Percentiles rank a stretch among this genome's conserved stretches.
These are phyloP conservation scores for Holothuria leucospilota DNA, from an alignment of 53 echinoderm and acorn worm genomes.

Conservation along the genomic window DNA sequence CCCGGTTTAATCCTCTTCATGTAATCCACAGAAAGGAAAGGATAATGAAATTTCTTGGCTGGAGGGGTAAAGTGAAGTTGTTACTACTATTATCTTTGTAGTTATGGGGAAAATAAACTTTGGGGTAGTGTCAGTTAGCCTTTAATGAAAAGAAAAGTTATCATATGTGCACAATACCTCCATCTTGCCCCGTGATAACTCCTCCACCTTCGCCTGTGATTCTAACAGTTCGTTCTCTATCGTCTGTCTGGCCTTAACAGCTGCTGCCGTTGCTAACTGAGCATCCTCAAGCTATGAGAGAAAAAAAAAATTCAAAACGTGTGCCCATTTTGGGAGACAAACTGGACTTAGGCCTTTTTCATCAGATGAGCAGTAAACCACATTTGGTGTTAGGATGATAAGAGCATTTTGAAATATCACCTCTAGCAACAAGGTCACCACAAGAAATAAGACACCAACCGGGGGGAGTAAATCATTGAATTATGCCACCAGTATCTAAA, in stretches of 20 bases:
- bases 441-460: too few relatives aligned
- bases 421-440: neutral
- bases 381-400: neutral
- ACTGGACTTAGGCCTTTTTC: too few relatives aligned
- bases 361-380: neutral
- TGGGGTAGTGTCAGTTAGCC: too few relatives aligned
- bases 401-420: neutral
- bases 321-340: too few relatives aligned
- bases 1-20: too few relatives aligned
- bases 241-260: conserved; percentile 83
- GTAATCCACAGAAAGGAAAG: too few relatives aligned
- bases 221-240: conserved; percentile 84
- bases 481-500: neutral
- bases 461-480: too few relatives aligned
- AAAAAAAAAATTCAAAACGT: too few relatives aligned
- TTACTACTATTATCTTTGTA: too few relatives aligned
- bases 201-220: conserved; percentile 81
- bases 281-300: conserved; percentile 89
- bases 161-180: conserved; percentile 60
- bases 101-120: too few relatives aligned
- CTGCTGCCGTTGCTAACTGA: conserved; percentile 77
- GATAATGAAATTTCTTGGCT: too few relatives aligned
- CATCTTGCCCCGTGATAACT: conserved; percentile 75
- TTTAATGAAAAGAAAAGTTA: conserved; percentile 7
- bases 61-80: too few relatives aligned